Evolutionary conservation across 2,113 vertebrate genomes (phyloP), one percentile per base, ranked within the genome.

Genomic region (Ochotona curzoniae): DNA sequence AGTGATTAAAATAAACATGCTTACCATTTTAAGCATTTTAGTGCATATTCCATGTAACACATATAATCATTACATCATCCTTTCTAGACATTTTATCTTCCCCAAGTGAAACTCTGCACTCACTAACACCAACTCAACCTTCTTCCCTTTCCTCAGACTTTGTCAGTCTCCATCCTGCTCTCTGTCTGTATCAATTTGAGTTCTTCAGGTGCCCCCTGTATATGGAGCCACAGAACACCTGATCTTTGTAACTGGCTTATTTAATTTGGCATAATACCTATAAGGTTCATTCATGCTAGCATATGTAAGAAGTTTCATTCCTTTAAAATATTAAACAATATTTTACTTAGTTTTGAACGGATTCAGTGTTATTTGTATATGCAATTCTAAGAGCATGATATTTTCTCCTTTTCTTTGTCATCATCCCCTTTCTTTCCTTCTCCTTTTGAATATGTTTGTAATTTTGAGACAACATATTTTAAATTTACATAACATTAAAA

Each of bases 221-320:
- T 83, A 47, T 57, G 85, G 26, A 78, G 71, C 90, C 80, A 35
- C 28, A 14, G n/a, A 64, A 8, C 57, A 26, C 61, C 67, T 90
- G 30, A 32, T 9, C n/a, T 95, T 83, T 30, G n/a, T 87, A 71
- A 73, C 83, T 44, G 23, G 21, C 71, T 90, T 83, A 32, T 83
- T 87, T 79, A 28, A 83, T 66, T 71, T 57, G 32, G 38, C 32
- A 7, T 71, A 17, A 57, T 89, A 15, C 44, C 26, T 44, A 80
- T 30, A 83, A 13, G 49, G n/a, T 69, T 74, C 38, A 89, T 44
- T 61, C 7, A 12, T 79, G 51, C 38, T 76, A 71, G 9, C 28
- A 21, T 57, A 14, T 47, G 25, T 26, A 44, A 35, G 57, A 85
- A 69, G 38, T 89, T 89, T 70, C 67, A 30, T 54, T 89, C 69